Conservation (phyloP, 2,888 invertebrate species). For the Nebria salina region DNA sequence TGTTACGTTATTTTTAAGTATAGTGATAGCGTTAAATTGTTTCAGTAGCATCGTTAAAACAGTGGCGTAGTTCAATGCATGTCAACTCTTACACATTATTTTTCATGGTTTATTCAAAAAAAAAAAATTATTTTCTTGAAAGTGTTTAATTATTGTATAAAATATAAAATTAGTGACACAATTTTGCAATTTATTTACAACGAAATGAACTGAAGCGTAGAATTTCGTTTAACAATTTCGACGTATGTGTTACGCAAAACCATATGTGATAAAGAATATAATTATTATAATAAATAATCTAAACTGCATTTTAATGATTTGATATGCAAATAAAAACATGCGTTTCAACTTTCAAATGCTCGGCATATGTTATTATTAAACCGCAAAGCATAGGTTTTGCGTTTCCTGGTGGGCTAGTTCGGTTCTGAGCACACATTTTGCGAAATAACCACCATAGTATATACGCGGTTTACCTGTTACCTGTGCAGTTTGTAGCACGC, state of each 20-base stretch:
- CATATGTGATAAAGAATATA: not conserved
- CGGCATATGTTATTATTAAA: not conserved
- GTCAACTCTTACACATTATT: too few species aligned
- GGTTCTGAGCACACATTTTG: slow-evolving; percentile 14
- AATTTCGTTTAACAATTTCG: not conserved
- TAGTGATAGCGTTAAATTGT: not conserved
- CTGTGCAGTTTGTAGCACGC: slow-evolving; percentile 18
- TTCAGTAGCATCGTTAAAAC: too few species aligned
- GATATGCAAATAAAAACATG: not conserved
- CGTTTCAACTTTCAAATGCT: slow-evolving; percentile 10
- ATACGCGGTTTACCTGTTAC: not conserved
- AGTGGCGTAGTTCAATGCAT: too few species aligned
- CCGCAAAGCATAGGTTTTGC: not conserved
- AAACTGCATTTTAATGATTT: not conserved
- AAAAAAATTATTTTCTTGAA: too few species aligned
- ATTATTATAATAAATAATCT: not conserved
- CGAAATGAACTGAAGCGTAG: not conserved
- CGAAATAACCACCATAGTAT: slow-evolving; percentile 20
- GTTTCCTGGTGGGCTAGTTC: slow-evolving; percentile 5
- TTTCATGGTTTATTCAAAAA: too few species aligned
- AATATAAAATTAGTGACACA: too few species aligned
- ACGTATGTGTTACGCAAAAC: not conserved
- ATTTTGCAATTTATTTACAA: not conserved
- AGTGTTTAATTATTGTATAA: too few species aligned
- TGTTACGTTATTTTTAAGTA: not conserved